Evolutionary conservation across 2,888 invertebrate species (phyloP), one percentile per base, ranked within the genome.

Genomic region (Drosophila pseudotalamancana): DNA sequence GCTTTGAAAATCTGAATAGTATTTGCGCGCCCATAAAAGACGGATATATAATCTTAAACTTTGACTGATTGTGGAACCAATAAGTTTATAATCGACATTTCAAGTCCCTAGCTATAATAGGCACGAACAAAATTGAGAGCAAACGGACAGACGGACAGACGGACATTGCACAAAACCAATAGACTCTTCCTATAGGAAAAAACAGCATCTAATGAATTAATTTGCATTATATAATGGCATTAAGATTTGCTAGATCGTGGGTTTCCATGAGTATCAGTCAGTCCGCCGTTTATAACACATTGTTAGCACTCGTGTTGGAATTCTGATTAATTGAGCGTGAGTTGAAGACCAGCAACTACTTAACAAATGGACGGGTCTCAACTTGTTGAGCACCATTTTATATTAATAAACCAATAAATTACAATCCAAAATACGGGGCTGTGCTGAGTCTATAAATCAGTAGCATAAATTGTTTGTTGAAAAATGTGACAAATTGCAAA

Each of bases 251-350:
- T 42, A 23, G 18, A 16, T 39, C 34, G 51, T 11, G 46, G 27
- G 14, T 40, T 65, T 53, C 45, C 18, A 29, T 23, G 25, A 19
- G 34, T 46, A 40, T 27, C 43, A 53, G 50, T 45, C 31, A 51
- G 12, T 46, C 23, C 21, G 8, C 35, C 29, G 49, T 4, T 14
- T 1, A 18, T 5, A 18, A 68, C 50, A 62, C 40, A 51, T 39
- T 56, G 61, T 68, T 69, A 43, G 40, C 56, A 56, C 46, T 68
- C 46, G 48, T 70, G 76, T 37, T 60, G 49, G 53, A 48, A 80
- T 59, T 69, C 66, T 85, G 80, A 87, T 77, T 82, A 80, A 85
- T 78, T 77, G 71, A 66, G 79, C 86, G 82, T 67, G 66, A 75
- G 70, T 85, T 65, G 63, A 50, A 56, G 77, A 49, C 32, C 35